Conservation (phyloP, 2,113 vertebrate species). For the Capreolus pygargus region DNA sequence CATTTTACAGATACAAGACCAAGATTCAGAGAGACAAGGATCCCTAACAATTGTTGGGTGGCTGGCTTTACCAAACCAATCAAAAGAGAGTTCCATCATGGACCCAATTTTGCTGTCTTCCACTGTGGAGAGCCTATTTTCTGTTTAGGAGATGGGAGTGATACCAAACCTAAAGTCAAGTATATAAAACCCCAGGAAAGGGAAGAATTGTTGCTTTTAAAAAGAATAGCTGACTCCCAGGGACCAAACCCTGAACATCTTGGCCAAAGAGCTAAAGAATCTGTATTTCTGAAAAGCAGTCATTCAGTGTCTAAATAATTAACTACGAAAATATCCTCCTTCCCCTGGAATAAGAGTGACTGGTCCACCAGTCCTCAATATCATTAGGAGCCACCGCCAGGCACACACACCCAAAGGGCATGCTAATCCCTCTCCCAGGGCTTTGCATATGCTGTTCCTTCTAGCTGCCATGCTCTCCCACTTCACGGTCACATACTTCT, state of each 20-base stretch:
- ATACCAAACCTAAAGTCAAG: neutral
- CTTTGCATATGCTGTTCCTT: neutral
- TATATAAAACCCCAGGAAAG: neutral
- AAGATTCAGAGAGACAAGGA: neutral
- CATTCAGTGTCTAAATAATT: neutral
- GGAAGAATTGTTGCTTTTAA: neutral
- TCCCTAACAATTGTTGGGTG: too few relatives aligned
- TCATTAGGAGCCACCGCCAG: too few relatives aligned
- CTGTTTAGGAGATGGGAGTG: neutral
- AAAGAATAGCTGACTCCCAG: neutral
- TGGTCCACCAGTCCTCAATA: too few relatives aligned
- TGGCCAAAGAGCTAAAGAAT: neutral
- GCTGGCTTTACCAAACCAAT: neutral
- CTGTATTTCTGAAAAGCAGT: neutral
- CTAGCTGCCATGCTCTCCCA: neutral
- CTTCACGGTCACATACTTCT: neutral
- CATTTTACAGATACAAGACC: neutral
- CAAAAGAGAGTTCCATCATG: neutral
- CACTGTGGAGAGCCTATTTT: neutral
- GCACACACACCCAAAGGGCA: neutral
- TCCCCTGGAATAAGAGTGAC: neutral
- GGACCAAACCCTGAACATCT: neutral
- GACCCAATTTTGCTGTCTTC: neutral
- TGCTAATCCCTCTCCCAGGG: fast-evolving
- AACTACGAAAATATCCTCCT: neutral